Base-by-base conservation (phyloP, 2,888 invertebrate genomes). In the Hemistola chrysoprasaria region DNA sequence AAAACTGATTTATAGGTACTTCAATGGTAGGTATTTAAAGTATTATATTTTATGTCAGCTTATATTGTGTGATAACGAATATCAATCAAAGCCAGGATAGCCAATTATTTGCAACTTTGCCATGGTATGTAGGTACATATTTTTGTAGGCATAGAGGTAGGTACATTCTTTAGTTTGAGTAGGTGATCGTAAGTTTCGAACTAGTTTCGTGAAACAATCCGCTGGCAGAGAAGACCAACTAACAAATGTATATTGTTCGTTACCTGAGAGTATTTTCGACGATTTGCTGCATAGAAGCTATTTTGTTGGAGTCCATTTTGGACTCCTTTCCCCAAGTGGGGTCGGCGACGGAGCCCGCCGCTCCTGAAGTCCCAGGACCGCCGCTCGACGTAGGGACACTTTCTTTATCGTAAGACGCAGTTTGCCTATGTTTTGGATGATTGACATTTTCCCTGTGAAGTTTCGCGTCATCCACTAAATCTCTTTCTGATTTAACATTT, bases 241-340 rank as follows among this genome's bases (percentile, higher is more conserved):
- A 31, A 3, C n/a, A 26, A 11, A 27, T 28, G 29, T 22, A n/a
- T n/a, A 22, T 21, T 23, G 30, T 44, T 63, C 45, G 40, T 62
- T 86, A 92, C 92, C 92, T 92, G 66, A 92, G 88, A 65, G 91
- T 90, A 70, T 91, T 92, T 70, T 92, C 92, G 56, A 92, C 91
- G 71, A 92, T 90, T 70, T 91, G 90, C 58, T 92, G 91, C 83
- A 92, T 91, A 49, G 87, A 87, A 65, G 82, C 75, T 68, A 87
- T 75, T 79, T 85, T 86, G 59, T 65, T 71, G 20, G 82, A 73
- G 71, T 89, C 89, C 89, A 90, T 89, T 53, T 76, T 80, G 57
- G 82, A 67, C 64, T 80, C 84, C 54, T 67, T 70, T 52, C 54
- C 65, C 57, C 60, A 67, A 40, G 66, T 53, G 50, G 76, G 58